A percentile compares a stretch with the other conserved stretches of the same genome.
phyloP scores from a whole-genome alignment of 2,797 vertebrate genomes.

The Acestrorhynchus altus region DNA sequence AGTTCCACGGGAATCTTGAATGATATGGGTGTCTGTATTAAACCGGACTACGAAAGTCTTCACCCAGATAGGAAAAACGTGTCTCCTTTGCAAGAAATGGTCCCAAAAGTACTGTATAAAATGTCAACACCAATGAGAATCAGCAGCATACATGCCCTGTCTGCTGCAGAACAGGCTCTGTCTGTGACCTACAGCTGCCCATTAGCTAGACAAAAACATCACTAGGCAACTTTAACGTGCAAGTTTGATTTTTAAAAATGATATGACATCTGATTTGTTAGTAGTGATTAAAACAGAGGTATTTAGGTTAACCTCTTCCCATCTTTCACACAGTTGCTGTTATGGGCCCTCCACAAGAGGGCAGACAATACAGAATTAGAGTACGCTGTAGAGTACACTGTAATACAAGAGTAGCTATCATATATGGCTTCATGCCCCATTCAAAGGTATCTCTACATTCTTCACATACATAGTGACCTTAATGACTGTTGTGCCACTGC shows the following conservation, averaged over 20 bases:
- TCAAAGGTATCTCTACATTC: constrained; percentile 5
- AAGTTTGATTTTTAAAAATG: not conserved
- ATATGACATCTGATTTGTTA: not conserved
- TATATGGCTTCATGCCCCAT: not conserved
- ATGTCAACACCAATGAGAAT: not conserved
- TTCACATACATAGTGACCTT: constrained; percentile 9
- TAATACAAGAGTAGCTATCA: not conserved
- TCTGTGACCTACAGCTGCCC: not conserved
- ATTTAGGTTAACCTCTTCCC: not conserved
- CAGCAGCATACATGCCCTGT: constrained; percentile 20
- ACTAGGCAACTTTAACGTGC: not conserved
- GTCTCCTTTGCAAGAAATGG: constrained; percentile 9
- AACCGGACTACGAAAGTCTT: not conserved
- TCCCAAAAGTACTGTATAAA: constrained; percentile 7
- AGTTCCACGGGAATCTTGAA: constrained; percentile 9
- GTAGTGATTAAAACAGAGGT: constrained; percentile 21
- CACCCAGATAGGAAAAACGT: not conserved
- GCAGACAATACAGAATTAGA: constrained; percentile 43
- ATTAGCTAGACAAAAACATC: constrained; percentile 9
- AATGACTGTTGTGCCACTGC: not conserved
- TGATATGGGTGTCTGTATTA: not conserved
- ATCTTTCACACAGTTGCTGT: constrained; percentile 19
- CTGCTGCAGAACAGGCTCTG: not conserved
- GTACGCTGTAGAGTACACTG: not conserved
- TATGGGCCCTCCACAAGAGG: constrained; percentile 51